phyloP scores from a whole-genome alignment of 2,888 invertebrate genomes.

The Cheilosia impressa region DNA sequence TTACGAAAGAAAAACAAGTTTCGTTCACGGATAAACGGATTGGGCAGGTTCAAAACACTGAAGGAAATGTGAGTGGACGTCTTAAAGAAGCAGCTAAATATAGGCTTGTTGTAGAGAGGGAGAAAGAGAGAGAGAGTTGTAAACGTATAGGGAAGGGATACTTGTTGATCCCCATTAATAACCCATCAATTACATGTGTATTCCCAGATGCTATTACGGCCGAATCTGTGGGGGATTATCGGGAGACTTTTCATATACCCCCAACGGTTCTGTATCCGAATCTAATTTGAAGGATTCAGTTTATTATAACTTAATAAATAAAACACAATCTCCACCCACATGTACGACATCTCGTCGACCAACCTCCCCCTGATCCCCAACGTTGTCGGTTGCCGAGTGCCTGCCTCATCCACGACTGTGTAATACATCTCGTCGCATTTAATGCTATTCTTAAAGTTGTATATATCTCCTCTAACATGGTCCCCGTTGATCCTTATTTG shows the following conservation, averaged over 20 bases:
- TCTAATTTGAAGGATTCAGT: conserved; percentile 43
- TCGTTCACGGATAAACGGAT: no score
- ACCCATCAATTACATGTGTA: neutral
- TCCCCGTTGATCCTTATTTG: conserved; percentile 70
- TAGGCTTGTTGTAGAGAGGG: no score
- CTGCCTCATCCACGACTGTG: neutral
- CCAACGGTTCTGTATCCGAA: neutral
- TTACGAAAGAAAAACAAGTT: no score
- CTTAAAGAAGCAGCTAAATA: no score
- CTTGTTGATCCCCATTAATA: neutral
- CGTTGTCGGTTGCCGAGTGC: neutral
- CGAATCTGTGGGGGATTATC: conserved; percentile 1
- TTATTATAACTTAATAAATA: conserved; percentile 53
- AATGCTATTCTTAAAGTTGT: conserved; percentile 67
- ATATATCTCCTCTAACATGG: conserved; percentile 50
- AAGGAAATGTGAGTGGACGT: no score
- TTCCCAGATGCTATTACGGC: conserved; percentile 8
- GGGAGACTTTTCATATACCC: neutral
- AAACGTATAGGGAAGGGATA: neutral
- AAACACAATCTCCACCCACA: conserved; percentile 22
- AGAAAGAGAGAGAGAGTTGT: neutral
- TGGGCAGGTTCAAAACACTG: no score
- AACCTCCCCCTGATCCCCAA: neutral
- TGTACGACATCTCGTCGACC: neutral
- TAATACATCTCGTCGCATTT: conserved; percentile 61